Percentiles rank a stretch among this genome's conserved stretches.
phyloP scores from a whole-genome alignment of 2,113 vertebrate genomes.

The Anseranas semipalmata region DNA sequence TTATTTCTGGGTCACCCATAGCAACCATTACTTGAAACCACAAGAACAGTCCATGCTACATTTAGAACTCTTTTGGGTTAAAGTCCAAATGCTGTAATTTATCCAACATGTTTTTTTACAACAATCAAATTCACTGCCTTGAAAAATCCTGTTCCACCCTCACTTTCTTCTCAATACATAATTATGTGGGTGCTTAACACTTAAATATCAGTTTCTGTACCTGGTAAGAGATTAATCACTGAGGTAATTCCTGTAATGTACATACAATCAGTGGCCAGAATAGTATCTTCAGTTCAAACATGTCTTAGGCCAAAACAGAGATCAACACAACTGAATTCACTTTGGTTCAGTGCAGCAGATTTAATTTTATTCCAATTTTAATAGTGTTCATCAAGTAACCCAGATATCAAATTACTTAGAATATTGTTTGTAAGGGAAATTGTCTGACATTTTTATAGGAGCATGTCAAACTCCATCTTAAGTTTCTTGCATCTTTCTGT shows the following conservation, averaged over 20 bases:
- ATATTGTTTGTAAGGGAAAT: background rate
- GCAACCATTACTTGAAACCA: conserved; percentile 69
- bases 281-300: background rate
- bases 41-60: background rate
- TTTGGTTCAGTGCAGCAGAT: background rate
- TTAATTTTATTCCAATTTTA: background rate
- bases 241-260: background rate
- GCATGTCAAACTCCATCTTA: background rate
- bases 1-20: conserved; percentile 76
- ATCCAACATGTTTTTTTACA: background rate
- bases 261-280: background rate
- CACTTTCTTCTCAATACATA: background rate
- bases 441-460: background rate
- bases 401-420: background rate
- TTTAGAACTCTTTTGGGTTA: conserved; percentile 55
- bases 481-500: background rate
- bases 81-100: conserved; percentile 46
- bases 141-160: background rate
- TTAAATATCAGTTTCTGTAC: background rate
- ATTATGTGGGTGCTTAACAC: background rate
- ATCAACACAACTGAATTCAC: background rate
- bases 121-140: background rate
- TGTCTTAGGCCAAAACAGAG: background rate
- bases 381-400: background rate
- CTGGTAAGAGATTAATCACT: conserved; percentile 9